Evolutionary conservation across 2,888 invertebrate genomes (phyloP), one percentile per base, ranked within the genome.

Genomic region (Epinotia demarniana): DNA sequence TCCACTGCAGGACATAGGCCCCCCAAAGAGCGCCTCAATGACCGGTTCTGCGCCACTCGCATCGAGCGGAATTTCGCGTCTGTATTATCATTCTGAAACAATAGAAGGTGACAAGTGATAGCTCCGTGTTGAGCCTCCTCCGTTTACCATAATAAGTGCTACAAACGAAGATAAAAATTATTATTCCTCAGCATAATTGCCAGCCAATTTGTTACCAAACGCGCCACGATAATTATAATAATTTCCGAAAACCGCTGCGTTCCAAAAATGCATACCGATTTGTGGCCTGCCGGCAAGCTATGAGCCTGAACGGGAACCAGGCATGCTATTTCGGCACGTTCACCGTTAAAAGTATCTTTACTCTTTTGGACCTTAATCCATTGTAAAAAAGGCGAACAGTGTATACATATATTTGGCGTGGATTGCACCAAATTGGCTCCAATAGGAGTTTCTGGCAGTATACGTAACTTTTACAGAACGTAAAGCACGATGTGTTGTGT

Each of bases 401-500:
- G 53, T n/a, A 0, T n/a, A n/a, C 53, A 53, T n/a, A 13, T 53
- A 1, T 53, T 49, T 23, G 9, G 3, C 19, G 5, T n/a, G 19
- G 43, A 53, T 13, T 8, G 33, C 18, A 1, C 16, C n/a, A 58
- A 69, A 55, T 12, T 19, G 63, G 43, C 69, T 33, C 57, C 57
- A n/a, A 39, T 49, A 8, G 69, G 74, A 33, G 62, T 9, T 39
- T 13, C 18, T 49, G 69, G 74, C 63, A 58, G 9, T 58, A 13
- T 9, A 3, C 9, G 68, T 55, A 66, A 60, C 33, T 69, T 60
- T 60, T 58, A 27, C 53, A 39, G 68, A 62, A 72, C 43, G 19
- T 68, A 74, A 64, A 71, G 64, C 66, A 68, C 72, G 73, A 72
- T 72, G 77, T 63, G 53, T 60, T 72, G 73, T 79, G 78, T 78